Evolutionary conservation across 2,113 vertebrate species (phyloP).

Genomic region (Dasyornis broadbenti): DNA sequence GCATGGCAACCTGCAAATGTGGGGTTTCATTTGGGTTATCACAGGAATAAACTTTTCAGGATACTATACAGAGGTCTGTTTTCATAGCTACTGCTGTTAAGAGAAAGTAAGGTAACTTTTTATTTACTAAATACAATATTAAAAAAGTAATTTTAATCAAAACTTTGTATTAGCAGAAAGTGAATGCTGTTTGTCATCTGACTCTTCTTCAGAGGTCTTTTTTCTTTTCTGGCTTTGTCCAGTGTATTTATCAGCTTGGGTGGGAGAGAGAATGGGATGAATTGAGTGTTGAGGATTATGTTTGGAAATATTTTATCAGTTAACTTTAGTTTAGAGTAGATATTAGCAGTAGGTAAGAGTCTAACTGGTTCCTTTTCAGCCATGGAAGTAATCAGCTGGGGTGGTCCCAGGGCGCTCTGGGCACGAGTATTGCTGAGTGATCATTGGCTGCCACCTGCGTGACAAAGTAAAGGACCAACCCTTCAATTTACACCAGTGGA

Average conservation of each 20-base stretch:
- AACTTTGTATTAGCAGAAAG: not conserved
- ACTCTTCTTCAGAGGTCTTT: not conserved
- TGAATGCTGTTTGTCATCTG: not conserved
- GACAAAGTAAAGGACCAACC: slow-evolving; percentile 70
- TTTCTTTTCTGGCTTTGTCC: not conserved
- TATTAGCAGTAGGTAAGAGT: slow-evolving; percentile 66
- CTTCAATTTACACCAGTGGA: slow-evolving; percentile 62
- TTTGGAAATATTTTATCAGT: not conserved
- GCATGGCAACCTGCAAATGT: not conserved
- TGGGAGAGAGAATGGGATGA: not conserved
- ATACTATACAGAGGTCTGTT: not conserved
- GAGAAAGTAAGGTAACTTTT: not conserved
- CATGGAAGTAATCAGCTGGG: slow-evolving; percentile 70
- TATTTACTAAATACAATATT: not conserved
- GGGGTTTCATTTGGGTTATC: not conserved
- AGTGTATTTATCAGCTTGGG: not conserved
- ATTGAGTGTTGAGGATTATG: not conserved
- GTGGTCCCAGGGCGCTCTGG: slow-evolving; percentile 67
- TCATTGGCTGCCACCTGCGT: slow-evolving; percentile 68
- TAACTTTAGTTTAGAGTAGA: slow-evolving; percentile 47
- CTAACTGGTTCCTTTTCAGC: slow-evolving; percentile 71
- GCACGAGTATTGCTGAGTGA: slow-evolving; percentile 64
- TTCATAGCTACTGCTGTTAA: not conserved
- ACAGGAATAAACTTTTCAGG: not conserved
- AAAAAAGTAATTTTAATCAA: not conserved